Evolutionary conservation across 2,888 invertebrate genomes (phyloP).

Genomic region (Euclidia mi): DNA sequence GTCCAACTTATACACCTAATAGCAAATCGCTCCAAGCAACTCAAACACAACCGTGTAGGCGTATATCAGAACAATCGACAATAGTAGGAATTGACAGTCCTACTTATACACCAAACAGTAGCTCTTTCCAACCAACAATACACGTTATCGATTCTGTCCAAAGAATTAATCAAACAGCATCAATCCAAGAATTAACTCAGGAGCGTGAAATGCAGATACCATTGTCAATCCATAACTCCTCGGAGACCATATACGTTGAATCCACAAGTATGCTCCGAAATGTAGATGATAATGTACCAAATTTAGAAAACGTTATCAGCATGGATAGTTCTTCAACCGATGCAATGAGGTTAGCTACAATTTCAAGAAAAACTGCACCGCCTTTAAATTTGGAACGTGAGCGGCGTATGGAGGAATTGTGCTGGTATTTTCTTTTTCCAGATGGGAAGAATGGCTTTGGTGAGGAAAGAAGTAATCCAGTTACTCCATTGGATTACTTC

Average conservation of each 20-base stretch:
- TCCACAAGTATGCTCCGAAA: neutral
- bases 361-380: neutral
- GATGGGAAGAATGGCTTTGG: slow-evolving; percentile 27
- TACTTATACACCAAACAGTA: no score
- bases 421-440: neutral
- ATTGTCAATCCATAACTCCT: no score
- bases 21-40: no score
- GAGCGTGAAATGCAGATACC: no score
- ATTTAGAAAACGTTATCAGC: neutral
- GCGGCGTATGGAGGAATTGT: neutral
- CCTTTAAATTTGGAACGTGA: neutral
- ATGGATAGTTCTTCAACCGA: neutral
- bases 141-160: no score
- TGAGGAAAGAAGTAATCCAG: slow-evolving; percentile 34
- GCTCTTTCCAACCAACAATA: no score
- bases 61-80: no score
- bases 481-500: slow-evolving; percentile 36
- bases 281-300: neutral
- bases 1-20: no score
- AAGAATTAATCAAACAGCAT: no score
- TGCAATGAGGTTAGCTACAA: neutral
- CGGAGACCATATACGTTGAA: no score
- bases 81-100: neutral
- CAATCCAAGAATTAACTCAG: no score
- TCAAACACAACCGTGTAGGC: no score